A percentile compares a stretch with the other conserved stretches of the same genome.
Evolutionary conservation across 2,113 vertebrate species (phyloP).

Genomic region (Xenopus borealis): DNA sequence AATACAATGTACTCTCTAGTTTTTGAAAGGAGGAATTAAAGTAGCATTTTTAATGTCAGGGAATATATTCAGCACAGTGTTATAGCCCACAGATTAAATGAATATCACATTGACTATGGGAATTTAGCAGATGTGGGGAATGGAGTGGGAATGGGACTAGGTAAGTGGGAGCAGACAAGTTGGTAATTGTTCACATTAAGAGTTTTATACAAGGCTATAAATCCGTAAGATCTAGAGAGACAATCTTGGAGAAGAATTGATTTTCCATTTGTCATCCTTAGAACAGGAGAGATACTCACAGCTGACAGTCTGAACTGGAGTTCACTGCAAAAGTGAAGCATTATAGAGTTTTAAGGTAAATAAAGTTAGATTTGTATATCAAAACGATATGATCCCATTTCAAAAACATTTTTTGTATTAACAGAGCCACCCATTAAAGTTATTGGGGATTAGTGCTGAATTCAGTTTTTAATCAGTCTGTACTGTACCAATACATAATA

Average conservation of each 20-base stretch:
- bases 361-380: conserved; percentile 3
- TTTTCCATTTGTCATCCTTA: conserved; percentile 45
- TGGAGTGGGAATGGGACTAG: neutral
- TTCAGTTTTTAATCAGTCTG: too few relatives aligned
- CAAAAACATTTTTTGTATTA: too few relatives aligned
- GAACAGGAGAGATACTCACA: conserved; percentile 29
- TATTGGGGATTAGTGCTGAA: too few relatives aligned
- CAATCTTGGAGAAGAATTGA: conserved; percentile 42
- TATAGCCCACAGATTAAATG: too few relatives aligned
- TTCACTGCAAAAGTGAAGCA: conserved; percentile 7
- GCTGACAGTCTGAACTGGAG: conserved; percentile 21
- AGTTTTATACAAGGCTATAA: conserved; percentile 44
- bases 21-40: too few relatives aligned
- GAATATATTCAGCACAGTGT: neutral
- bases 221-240: conserved; percentile 41
- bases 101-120: conserved; percentile 7
- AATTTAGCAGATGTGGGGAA: conserved; percentile 15
- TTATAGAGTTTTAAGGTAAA: conserved; percentile 17
- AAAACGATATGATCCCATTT: neutral
- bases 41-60: neutral
- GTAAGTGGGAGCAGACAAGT: conserved; percentile 44
- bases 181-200: conserved; percentile 46
- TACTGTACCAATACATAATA: too few relatives aligned
- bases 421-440: too few relatives aligned
- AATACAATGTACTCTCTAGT: too few relatives aligned